These are phyloP conservation scores for Neoitamus cyanurus DNA, from an alignment of 2,888 invertebrate genomes.

Conservation along the genomic window DNA sequence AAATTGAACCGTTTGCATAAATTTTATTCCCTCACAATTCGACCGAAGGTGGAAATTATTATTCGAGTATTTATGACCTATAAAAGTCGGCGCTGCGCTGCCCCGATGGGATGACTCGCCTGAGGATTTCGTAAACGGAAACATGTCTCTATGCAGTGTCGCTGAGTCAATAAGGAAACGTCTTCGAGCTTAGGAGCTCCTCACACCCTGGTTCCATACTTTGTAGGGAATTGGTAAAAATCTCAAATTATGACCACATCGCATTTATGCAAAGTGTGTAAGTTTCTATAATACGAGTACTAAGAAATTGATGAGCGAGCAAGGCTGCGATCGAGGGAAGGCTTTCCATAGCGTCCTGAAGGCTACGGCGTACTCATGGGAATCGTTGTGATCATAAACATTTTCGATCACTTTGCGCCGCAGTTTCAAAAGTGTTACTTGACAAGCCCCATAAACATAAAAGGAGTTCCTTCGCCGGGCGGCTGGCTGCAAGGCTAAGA, in stretches of 20 bases:
- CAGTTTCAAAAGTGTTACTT: background rate
- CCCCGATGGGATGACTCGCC: background rate
- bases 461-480: background rate
- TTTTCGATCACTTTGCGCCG: conserved; percentile 1
- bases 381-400: background rate
- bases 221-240: background rate
- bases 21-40: conserved; percentile 20
- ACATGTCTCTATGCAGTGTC: background rate
- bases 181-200: background rate
- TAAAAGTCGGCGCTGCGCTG: conserved; percentile 8
- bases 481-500: background rate
- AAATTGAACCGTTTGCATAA: conserved; percentile 41
- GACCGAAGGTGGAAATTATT: conserved; percentile 41
- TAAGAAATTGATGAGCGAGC: background rate
- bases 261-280: background rate
- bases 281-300: too few species aligned
- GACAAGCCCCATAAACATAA: conserved; percentile 22
- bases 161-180: background rate
- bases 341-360: background rate
- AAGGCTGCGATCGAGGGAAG: background rate
- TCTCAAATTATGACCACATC: background rate
- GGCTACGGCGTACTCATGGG: background rate
- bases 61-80: conserved; percentile 34
- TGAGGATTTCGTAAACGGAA: background rate
- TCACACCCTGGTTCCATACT: background rate